Evolutionary conservation across 37 sponge, comb jelly and placozoan genomes (phyloP), one percentile per base, ranked within the genome.

Genomic region (Geodia barretti): DNA sequence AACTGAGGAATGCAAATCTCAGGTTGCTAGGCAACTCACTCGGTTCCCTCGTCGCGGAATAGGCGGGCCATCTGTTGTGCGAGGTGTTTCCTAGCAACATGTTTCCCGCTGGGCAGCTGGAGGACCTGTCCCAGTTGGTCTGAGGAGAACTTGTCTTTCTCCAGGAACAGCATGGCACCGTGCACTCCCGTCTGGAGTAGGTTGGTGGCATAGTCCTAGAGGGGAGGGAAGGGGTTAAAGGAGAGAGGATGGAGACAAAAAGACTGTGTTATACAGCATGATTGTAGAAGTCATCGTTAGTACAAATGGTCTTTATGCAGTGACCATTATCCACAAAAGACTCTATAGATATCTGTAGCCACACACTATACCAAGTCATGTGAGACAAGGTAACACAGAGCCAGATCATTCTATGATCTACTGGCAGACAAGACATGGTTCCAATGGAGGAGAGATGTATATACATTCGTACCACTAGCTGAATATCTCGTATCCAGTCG

Each of bases 151-250:
- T 54, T 58, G 14, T 14, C 14, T 14, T 47, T 47, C 72, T 96
- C 96, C 14, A 92, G 83, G 70, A 89, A 83, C 28, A 96, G 41
- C 26, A 91, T 66, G 4, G 91, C 96, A 19, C 96, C 96, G 60
- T 96, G 93, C 0, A 96, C 88, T 4, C 93, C 93, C 21, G 67
- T 75, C 30, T 67, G 78, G 0, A 73, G 61, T 20, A 96, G 75
- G 39, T 96, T 87, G 64, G 66, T 77, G 26, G 96, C 90, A 80
- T 90, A 96, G 32, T 87, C 96, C 96, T 94, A 77, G 11, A 54
- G 43, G 40, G 68, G 60, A 54, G 8, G 37, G 25, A 26, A 60
- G 42, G 72, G 39, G 35, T 62, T 8, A 35, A 24, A 33, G 31
- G 60, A n/a, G n/a, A n/a, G n/a, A n/a, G n/a, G n/a, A n/a, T n/a